Base-by-base conservation (phyloP, 2,797 vertebrate species). In the Enteromius anoplus region DNA sequence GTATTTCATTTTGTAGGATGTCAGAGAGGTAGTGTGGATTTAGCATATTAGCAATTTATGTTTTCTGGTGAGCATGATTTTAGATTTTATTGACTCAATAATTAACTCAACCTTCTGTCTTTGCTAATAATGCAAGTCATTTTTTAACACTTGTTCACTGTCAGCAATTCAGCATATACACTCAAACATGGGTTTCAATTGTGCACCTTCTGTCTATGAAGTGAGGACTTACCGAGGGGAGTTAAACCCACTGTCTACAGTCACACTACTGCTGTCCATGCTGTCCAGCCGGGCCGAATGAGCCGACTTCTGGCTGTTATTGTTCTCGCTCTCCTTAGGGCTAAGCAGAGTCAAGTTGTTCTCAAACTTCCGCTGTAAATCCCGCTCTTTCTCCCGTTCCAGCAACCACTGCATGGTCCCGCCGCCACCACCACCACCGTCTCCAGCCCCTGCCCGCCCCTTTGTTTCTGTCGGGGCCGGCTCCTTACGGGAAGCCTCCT, bases 201-300 rank as follows among this genome's bases (percentile, higher is more conserved):
- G 10, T 5, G 11, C 5, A 37, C 37, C 45, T 42, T 49, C 62
- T 7, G 4, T 10, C 14, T 37, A 5, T 23, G 9, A 3, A 11
- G 37, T 45, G 7, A 32, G 23, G 60, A 42, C 96, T 94, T 97
- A 99, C 98, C 98, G 98, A 95, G 98, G 98, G 84, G 98, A 99
- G 95, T 99, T 99, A 95, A 99, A 99, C 91, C 98, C 98, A 91
- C 98, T 99, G 95, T 99, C 98, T 92, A 99, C 98, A 0, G 98
- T 99, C 88, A 99, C 97, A 88, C 98, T 99, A 95, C 98, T 99
- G 95, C 98, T 99, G 94, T 99, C 98, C 97, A 99, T 99, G 92
- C 98, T 99, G 96, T 99, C 98, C 84, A 99, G 94, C 45, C 98
- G 96, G 77, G 97, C 98, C 1, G 98, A 99, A 87, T 99, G 98